A percentile compares a stretch with the other conserved stretches of the same genome.
phyloP scores from a whole-genome alignment of 2,113 vertebrate species.

The Nestor notabilis region DNA sequence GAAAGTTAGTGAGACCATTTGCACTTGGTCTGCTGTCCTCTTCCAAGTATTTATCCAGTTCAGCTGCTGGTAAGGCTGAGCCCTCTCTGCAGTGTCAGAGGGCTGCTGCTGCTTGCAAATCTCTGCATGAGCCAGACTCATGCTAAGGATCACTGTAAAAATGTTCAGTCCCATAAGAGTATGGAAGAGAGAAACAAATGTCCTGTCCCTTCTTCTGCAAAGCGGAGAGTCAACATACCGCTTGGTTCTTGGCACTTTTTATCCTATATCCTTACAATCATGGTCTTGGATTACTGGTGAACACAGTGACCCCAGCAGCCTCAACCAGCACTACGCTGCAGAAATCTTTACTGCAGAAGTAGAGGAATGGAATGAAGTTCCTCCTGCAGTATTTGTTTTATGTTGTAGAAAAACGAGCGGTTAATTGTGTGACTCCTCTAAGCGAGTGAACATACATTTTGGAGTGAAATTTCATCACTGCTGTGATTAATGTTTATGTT shows the following conservation, averaged over 20 bases:
- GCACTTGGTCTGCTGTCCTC: background rate
- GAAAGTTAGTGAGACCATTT: background rate
- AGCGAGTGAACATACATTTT: background rate
- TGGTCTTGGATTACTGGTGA: background rate
- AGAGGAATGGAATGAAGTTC: background rate
- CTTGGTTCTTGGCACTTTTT: background rate
- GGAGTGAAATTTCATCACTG: slow-evolving; percentile 11
- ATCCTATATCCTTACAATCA: background rate
- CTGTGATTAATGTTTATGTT: slow-evolving; percentile 25
- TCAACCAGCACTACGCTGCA: background rate
- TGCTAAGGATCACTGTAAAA: background rate
- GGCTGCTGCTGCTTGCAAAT: background rate
- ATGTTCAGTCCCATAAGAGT: background rate
- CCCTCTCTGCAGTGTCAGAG: background rate
- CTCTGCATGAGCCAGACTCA: background rate
- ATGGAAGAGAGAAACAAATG: background rate
- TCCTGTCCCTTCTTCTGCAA: background rate
- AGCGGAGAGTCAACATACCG: background rate
- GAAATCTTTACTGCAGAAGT: background rate
- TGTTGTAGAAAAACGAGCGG: background rate
- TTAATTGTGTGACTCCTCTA: background rate
- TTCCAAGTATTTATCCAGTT: background rate
- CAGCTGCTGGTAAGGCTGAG: background rate
- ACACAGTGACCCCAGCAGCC: background rate
- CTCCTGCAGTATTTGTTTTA: background rate